Percentiles rank a stretch among this genome's conserved stretches.
These are phyloP conservation scores for Anser cygnoides DNA, from an alignment of 2,113 vertebrate species.

Conservation along the genomic window DNA sequence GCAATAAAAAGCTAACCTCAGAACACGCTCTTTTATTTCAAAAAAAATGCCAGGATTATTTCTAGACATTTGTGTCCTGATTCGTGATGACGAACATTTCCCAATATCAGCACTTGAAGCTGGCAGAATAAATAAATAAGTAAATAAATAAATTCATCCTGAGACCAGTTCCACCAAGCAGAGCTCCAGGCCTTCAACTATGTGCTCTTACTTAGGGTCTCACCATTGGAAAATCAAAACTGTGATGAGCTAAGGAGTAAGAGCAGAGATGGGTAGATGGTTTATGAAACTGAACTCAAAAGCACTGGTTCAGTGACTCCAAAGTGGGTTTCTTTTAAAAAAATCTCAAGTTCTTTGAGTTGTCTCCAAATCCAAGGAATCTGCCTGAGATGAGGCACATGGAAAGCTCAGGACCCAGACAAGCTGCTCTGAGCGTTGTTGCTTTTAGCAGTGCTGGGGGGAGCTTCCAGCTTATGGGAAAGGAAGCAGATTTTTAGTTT, in stretches of 20 bases:
- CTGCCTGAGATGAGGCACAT: neutral
- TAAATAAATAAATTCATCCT: neutral
- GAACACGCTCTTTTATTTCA: neutral
- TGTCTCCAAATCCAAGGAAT: neutral
- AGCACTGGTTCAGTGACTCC: neutral
- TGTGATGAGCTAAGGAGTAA: neutral
- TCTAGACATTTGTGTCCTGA: neutral
- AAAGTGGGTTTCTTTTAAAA: neutral
- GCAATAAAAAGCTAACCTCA: neutral
- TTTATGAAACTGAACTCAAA: neutral
- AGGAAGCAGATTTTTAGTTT: neutral
- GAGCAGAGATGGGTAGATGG: neutral
- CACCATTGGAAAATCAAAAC: neutral
- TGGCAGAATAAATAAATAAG: slow-evolving; percentile 20
- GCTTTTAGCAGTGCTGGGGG: neutral
- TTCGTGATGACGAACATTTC: neutral
- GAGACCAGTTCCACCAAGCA: neutral
- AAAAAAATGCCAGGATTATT: neutral
- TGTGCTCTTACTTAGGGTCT: neutral
- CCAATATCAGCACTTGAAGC: neutral
- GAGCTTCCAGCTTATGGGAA: neutral
- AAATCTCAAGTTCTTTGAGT: neutral
- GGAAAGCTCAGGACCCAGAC: neutral
- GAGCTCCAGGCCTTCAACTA: neutral
- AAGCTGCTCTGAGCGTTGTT: neutral